phyloP scores from a whole-genome alignment of 2,797 vertebrate species.

The Ctenopoma multispine region DNA sequence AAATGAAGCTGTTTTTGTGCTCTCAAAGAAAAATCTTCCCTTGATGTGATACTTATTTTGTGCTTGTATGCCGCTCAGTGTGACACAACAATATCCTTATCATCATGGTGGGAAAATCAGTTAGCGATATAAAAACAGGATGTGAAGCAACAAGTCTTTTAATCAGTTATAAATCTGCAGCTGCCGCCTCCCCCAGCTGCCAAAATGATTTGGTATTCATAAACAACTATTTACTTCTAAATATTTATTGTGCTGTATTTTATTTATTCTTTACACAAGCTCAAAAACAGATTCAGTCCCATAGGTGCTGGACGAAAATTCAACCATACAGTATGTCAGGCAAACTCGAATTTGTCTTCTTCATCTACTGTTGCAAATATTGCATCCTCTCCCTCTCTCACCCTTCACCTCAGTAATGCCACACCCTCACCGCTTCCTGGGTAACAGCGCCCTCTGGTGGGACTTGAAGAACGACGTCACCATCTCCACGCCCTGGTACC shows the following conservation, averaged over 20 bases:
- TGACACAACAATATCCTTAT: background rate
- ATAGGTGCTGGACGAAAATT: background rate
- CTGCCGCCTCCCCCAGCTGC: background rate
- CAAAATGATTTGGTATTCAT: background rate
- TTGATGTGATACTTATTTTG: slow-evolving; percentile 11
- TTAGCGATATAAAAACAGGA: too few relatives aligned
- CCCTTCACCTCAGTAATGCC: slow-evolving; percentile 88
- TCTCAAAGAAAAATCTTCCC: slow-evolving; percentile 2
- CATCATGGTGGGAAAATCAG: background rate
- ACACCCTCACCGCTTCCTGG: slow-evolving; percentile 93
- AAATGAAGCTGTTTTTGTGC: background rate
- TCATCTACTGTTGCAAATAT: background rate
- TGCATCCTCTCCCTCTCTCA: background rate
- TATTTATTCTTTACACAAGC: background rate
- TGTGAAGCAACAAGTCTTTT: background rate
- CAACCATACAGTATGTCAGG: background rate
- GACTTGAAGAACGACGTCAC: slow-evolving; percentile 94
- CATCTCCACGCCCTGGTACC: slow-evolving; percentile 95
- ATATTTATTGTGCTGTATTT: background rate
- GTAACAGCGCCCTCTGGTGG: slow-evolving; percentile 94
- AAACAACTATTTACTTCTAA: background rate
- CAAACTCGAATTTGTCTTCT: background rate
- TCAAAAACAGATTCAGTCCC: background rate
- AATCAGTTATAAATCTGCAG: background rate
- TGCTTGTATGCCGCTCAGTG: background rate